Evolutionary conservation across 2,797 vertebrate species (phyloP), one percentile per base, ranked within the genome.

Genomic region (Sebastes oblongus): DNA sequence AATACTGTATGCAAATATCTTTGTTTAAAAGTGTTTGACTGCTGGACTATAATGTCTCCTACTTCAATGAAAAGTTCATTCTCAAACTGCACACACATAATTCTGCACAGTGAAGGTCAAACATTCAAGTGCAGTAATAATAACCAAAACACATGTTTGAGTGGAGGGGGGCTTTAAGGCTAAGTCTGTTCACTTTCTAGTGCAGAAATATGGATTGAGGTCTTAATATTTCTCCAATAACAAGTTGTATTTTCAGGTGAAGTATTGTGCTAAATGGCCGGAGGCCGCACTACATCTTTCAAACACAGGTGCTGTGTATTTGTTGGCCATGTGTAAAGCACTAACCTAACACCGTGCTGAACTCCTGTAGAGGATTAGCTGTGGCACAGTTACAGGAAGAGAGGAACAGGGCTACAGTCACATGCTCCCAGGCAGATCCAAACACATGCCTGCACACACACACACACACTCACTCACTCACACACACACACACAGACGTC

Each of bases 311-410:
- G 75, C 74, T 30, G 75, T 72, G 80, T 81, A 62, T 78, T 75
- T 90, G 67, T 70, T 39, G 73, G 59, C 68, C 68, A 54, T 79
- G 85, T 87, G 81, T 79, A 81, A 77, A 73, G 73, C 62, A 52
- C 83, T 72, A 74, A 85, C 84, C 72, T 29, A 78, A 80, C 78
- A 81, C 82, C 72, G 75, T 66, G 80, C 81, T 88, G 82, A 83
- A 88, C 84, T 76, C 74, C 83, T 78, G 81, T 61, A 36, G 72
- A 85, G 89, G 86, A 90, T 88, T 79, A 86, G 68, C 71, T 80
- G 81, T 70, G 82, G 76, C 77, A 86, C 62, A 76, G 78, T 83
- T 82, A 72, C 83, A 86, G 77, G 66, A 81, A 80, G 86, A 81
- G 87, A 83, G 77, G 81, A 88, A 73, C 52, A 75, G 75, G 61